These are phyloP conservation scores for Phocoena phocoena DNA, from an alignment of 2,113 vertebrate genomes.

Conservation along the genomic window DNA sequence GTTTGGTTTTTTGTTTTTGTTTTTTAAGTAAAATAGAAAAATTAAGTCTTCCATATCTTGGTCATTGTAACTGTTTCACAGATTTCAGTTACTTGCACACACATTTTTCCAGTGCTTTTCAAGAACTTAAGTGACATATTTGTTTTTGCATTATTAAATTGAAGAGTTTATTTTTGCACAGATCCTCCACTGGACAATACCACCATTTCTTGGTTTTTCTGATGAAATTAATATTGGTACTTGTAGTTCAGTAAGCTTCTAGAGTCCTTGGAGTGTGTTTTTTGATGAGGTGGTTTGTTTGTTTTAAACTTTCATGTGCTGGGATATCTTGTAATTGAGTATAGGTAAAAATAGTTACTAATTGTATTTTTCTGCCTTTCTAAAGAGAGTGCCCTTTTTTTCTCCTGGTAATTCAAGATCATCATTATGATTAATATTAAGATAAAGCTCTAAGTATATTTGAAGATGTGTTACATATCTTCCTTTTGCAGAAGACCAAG, in stretches of 20 bases:
- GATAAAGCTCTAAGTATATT: background rate
- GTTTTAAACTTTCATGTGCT: conserved; percentile 12
- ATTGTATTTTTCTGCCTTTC: background rate
- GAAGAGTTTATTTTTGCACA: background rate
- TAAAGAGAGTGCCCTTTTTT: background rate
- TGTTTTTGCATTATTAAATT: conserved; percentile 9
- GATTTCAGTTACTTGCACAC: conserved; percentile 21
- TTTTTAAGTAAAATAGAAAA: conserved; percentile 75
- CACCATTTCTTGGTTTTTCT: background rate
- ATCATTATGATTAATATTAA: background rate
- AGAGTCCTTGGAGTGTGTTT: background rate
- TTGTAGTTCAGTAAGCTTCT: background rate
- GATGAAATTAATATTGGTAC: background rate
- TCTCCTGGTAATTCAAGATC: background rate
- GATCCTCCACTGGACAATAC: background rate
- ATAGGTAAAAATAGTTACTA: background rate
- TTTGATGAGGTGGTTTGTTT: background rate
- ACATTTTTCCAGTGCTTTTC: conserved; percentile 32
- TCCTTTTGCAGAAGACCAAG: conserved; percentile 17
- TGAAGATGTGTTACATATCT: background rate
- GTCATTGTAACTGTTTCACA: conserved; percentile 55
- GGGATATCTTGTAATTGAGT: background rate
- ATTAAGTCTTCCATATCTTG: conserved; percentile 57
- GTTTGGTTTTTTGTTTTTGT: conserved; percentile 42
- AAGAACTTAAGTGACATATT: background rate